phyloP scores from a whole-genome alignment of 1,140 invertebrate genomes.

The Drusus annulatus region DNA sequence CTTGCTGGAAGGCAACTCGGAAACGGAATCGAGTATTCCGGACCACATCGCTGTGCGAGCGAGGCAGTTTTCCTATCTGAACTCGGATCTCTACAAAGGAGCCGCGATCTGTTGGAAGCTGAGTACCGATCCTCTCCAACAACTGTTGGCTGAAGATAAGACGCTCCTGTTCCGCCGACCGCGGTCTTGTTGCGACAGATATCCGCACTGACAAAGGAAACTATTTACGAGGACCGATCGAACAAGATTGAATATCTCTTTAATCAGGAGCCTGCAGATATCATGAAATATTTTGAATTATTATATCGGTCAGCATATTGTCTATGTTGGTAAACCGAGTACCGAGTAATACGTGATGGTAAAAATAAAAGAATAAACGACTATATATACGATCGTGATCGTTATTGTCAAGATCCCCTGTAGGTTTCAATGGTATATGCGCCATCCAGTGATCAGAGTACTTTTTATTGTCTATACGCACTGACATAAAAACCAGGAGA shows the following conservation, averaged over 20 bases:
- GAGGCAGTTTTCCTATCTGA: conserved; percentile 27
- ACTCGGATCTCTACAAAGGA: conserved; percentile 34
- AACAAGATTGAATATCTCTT: conserved; percentile 14
- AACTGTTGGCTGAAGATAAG: conserved; percentile 15
- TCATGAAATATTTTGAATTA: conserved; percentile 12
- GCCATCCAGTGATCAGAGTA: too few relatives aligned
- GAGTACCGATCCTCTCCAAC: conserved; percentile 24
- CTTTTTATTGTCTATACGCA: too few relatives aligned
- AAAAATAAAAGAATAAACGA: too few relatives aligned
- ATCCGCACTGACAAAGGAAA: conserved; percentile 24
- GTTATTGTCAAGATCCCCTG: too few relatives aligned
- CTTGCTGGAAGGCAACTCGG: neutral
- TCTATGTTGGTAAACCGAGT: too few relatives aligned
- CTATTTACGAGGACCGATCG: conserved; percentile 2
- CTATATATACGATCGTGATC: too few relatives aligned
- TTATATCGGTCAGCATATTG: neutral
- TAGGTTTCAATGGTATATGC: too few relatives aligned
- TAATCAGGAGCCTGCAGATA: neutral
- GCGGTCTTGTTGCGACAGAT: conserved; percentile 36
- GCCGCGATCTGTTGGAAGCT: conserved; percentile 23
- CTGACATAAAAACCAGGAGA: neutral
- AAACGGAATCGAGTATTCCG: neutral
- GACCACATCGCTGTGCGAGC: conserved; percentile 6
- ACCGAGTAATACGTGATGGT: too few relatives aligned
- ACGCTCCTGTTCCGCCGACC: conserved; percentile 26